Evolutionary conservation across 2,888 invertebrate genomes (phyloP).

Genomic region (Cyclophora albipunctata): DNA sequence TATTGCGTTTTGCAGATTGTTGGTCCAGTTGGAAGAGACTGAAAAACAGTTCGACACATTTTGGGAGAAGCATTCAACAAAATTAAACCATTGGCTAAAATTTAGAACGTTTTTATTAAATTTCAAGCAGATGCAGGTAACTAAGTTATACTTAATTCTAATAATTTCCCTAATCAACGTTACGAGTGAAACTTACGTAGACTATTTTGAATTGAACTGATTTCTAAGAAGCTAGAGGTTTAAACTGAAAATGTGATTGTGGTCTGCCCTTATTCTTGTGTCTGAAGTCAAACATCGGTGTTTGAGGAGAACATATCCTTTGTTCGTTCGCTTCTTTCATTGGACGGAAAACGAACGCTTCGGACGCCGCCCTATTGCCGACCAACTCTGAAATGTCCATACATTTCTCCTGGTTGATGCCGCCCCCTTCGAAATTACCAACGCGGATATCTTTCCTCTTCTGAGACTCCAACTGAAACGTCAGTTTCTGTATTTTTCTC

Average conservation of each 20-base stretch:
- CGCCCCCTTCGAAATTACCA: conserved; percentile 36
- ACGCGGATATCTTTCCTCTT: conserved; percentile 55
- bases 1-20: conserved; percentile 76
- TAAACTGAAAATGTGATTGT: conserved; percentile 49
- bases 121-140: conserved; percentile 91
- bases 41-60: conserved; percentile 95
- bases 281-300: conserved; percentile 64
- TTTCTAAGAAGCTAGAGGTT: conserved; percentile 44
- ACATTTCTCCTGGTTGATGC: conserved; percentile 50
- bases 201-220: too few species aligned
- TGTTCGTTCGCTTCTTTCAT: conserved; percentile 46
- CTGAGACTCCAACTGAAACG: conserved; percentile 59
- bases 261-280: conserved; percentile 31
- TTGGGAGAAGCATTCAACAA: conserved; percentile 93
- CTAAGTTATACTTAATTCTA: conserved; percentile 8
- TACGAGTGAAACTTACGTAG: too few species aligned
- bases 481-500: conserved; percentile 63
- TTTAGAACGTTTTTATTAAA: conserved; percentile 95
- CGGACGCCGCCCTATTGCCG: conserved; percentile 45
- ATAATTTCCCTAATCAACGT: neutral
- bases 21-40: conserved; percentile 95
- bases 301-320: conserved; percentile 51
- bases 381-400: conserved; percentile 64
- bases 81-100: conserved; percentile 91
- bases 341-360: conserved; percentile 58